These are phyloP conservation scores for Crenuchus spilurus DNA, from an alignment of 2,797 vertebrate genomes.

Conservation along the genomic window DNA sequence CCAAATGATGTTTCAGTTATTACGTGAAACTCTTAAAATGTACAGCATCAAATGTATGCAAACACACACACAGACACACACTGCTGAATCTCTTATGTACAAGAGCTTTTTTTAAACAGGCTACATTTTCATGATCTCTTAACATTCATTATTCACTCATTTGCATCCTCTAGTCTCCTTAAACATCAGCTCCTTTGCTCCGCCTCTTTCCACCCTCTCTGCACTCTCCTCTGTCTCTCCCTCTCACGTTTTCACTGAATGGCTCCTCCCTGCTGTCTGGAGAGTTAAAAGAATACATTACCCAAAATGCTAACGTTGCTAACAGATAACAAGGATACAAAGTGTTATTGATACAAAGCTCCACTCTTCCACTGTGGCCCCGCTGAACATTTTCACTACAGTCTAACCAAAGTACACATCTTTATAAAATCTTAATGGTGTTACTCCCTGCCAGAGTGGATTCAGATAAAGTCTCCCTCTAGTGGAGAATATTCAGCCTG, in stretches of 20 bases:
- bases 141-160: slow-evolving; percentile 61
- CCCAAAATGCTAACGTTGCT: slow-evolving; percentile 12
- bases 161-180: slow-evolving; percentile 40
- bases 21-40: no score
- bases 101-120: slow-evolving; percentile 44
- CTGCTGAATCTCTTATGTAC: slow-evolving; percentile 4
- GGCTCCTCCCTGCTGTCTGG: slow-evolving; percentile 23
- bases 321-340: not conserved
- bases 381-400: no score
- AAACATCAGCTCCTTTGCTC: slow-evolving; percentile 20
- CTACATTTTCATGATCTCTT: slow-evolving; percentile 55
- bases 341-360: not conserved
- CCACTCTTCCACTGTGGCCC: not conserved
- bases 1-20: no score
- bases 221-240: slow-evolving; percentile 21
- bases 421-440: no score
- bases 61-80: not conserved
- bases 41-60: no score
- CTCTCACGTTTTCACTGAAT: slow-evolving; percentile 46
- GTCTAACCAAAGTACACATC: no score
- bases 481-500: no score
- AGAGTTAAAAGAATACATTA: slow-evolving; percentile 32
- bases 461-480: no score
- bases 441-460: no score
- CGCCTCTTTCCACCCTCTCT: slow-evolving; percentile 12